Conservation (phyloP, 2,113 vertebrate genomes). For the Origma solitaria region DNA sequence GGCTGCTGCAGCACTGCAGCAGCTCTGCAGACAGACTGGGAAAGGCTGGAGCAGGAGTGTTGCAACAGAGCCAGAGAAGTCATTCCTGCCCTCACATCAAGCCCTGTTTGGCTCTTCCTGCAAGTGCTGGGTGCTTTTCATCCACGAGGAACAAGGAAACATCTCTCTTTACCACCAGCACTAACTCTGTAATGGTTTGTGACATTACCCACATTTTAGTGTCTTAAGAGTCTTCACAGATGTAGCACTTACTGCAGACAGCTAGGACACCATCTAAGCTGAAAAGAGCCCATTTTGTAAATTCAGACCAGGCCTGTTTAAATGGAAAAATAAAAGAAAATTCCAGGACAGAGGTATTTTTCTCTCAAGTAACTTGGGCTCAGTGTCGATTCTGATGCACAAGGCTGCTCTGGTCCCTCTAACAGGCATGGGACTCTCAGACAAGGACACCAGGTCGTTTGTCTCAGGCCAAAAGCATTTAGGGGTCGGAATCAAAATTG, state of each 20-base stretch:
- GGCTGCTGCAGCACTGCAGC: constrained; percentile 32
- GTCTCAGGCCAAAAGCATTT: background rate
- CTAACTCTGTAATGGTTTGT: background rate
- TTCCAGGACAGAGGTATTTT: background rate
- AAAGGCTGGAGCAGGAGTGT: background rate
- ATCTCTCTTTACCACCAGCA: background rate
- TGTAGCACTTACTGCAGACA: background rate
- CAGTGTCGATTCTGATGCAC: background rate
- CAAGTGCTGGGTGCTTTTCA: background rate
- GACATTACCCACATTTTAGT: background rate
- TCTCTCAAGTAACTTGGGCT: background rate
- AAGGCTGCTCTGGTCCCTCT: background rate
- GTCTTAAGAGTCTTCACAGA: background rate
- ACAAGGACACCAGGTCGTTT: background rate
- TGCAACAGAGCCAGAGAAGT: background rate
- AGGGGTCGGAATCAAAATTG: background rate
- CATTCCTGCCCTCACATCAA: background rate
- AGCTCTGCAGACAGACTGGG: background rate
- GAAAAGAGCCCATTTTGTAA: background rate
- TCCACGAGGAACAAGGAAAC: background rate
- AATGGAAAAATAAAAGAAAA: background rate
- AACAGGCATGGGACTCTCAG: background rate
- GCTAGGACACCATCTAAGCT: background rate
- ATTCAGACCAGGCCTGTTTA: background rate
- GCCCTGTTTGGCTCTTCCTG: background rate